phyloP scores from a whole-genome alignment of 2,797 vertebrate species.

The Neolamprologus multifasciatus region DNA sequence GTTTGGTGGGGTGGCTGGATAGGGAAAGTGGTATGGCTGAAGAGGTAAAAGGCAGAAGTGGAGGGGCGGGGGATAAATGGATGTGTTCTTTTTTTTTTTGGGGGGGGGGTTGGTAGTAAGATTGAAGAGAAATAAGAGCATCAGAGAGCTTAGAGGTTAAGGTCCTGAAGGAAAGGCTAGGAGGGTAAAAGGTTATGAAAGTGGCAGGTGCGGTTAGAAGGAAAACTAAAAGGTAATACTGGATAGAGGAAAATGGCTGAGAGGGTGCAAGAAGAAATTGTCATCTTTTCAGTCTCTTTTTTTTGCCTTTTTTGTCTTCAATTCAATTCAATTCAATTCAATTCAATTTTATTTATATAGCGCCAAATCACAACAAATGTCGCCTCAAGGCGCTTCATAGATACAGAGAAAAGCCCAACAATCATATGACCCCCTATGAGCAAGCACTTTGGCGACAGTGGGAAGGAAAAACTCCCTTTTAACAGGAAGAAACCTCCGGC shows the following conservation, averaged over 20 bases:
- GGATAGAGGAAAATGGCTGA: neutral
- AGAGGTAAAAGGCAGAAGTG: neutral
- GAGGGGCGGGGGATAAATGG: accelerated
- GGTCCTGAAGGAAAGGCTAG: neutral
- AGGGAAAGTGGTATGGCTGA: neutral
- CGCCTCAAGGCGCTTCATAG: no score
- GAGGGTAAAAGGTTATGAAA: neutral
- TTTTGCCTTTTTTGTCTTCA: neutral
- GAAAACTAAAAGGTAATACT: neutral
- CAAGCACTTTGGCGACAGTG: no score
- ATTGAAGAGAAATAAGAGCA: neutral
- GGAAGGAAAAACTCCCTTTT: no score
- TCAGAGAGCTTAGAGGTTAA: neutral
- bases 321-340: no score
- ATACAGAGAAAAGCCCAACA: no score
- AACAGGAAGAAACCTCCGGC: no score
- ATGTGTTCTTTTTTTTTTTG: neutral
- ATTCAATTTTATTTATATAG: no score
- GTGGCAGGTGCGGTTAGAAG: neutral
- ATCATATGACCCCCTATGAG: no score
- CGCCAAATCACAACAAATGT: no score
- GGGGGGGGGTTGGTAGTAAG: neutral
- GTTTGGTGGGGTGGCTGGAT: neutral
- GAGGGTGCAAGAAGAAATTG: neutral
- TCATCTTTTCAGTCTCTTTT: neutral